Evolutionary conservation across 2,888 invertebrate genomes (phyloP), one percentile per base, ranked within the genome.

Genomic region (Synanthedon tipuliformis): DNA sequence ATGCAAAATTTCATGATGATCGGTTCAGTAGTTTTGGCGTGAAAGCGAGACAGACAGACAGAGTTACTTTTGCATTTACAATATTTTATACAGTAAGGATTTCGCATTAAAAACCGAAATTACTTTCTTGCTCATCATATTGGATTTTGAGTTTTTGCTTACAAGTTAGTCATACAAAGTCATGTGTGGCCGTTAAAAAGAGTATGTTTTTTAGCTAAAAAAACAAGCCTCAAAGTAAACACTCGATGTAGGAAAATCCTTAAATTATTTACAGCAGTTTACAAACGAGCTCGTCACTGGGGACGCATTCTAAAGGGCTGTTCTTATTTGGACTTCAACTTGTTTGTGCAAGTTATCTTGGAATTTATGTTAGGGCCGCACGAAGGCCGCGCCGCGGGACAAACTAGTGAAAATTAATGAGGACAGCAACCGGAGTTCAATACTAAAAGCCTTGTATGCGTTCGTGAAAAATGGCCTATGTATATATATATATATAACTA

Each of bases 381-480:
- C 75, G 77, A 73, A 76, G 67, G 66, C 66, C 64, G 65, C 65
- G 68, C 65, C 70, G 63, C 68, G 71, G 75, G 75, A 73, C 74
- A 61, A 66, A 72, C 76, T 76, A 79, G 77, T 78, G 80, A 65
- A 75, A 80, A 82, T 81, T 78, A 82, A 83, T 76, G 81, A 79
- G 72, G 59, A 62, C 65, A 64, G 65, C 68, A 65, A 67, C 55
- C 54, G 63, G 51, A 56, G 49, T 68, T 71, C 69, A 62, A 71
- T 73, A 67, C 62, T 41, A 41, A 13, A 45, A 11, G 49, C 16
- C 49, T 16, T 49, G 15, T 18, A 49, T 12, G 49, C 45, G 45
- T 45, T 1, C 45, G 45, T 45, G 45, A 45, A 45, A 45, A 41
- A 45, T 13, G 13, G 45, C 7, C 45, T 45, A 34, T 34, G 34